Evolutionary conservation across 2,113 vertebrate genomes (phyloP), one percentile per base, ranked within the genome.

Genomic region (Pygoscelis antarcticus): DNA sequence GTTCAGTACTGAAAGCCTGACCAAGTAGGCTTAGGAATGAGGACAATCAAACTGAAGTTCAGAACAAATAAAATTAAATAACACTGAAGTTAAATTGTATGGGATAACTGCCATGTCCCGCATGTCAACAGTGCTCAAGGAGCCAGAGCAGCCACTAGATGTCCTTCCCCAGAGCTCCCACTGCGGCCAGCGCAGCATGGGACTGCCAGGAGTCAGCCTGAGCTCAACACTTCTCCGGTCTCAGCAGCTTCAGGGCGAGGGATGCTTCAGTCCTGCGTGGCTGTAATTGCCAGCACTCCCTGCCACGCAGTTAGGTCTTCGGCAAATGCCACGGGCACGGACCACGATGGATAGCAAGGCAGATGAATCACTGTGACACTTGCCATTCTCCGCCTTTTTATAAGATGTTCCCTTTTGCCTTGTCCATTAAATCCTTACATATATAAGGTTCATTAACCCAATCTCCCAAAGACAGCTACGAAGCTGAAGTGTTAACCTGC

Each of bases 51-150:
- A 42, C 4, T 46, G 13, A 60, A 57, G 13, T 20, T 80, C 30
- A 69, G 52, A 87, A 51, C 21, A 5, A 70, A 44, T 36, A 55
- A 29, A 11, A 36, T 68, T 16, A 71, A 89, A 75, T 58, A 71
- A 79, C 34, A 5, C 46, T 89, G 51, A 55, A 83, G 16, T 17
- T 17, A 55, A 83, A 72, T 19, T 36, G 27, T 52, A 62, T 0
- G 0, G 46, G 26, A 40, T 34, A 26, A 21, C 38, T 34, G 29
- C n/a, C 17, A 6, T 2, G 10, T 57, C 42, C 79, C 11, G 1
- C 7, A 9, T 0, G 1, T 25, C 70, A 29, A 17, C 14, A 47
- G 72, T 0, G 0, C 57, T 54, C 14, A 4, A 42, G 34, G 19
- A 80, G 66, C 26, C 38, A 18, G 26, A 42, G 61, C 64, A 89